phyloP scores from a whole-genome alignment of 1,140 invertebrate species.

The Periplaneta americana region DNA sequence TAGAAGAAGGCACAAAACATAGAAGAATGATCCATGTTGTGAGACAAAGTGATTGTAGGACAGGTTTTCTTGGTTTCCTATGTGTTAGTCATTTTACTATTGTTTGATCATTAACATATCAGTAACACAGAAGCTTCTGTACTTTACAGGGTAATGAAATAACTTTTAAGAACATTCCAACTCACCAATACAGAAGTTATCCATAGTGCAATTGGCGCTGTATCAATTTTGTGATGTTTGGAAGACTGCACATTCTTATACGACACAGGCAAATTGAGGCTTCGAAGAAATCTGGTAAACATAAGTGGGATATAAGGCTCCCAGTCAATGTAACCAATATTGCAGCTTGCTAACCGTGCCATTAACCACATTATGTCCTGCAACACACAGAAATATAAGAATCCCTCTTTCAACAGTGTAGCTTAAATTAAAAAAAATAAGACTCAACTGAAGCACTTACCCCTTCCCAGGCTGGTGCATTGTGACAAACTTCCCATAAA shows the following conservation, averaged over 20 bases:
- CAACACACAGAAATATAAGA: too few relatives aligned
- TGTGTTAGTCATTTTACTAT: too few relatives aligned
- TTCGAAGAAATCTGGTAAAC: conserved; percentile 71
- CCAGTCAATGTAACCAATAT: conserved; percentile 86
- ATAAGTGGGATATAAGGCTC: conserved; percentile 73
- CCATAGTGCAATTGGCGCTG: conserved; percentile 56
- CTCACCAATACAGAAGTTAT: conserved; percentile 59
- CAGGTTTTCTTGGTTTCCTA: too few relatives aligned
- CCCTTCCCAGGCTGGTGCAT: conserved; percentile 61
- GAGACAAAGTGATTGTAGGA: background rate
- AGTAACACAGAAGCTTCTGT: too few relatives aligned
- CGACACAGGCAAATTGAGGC: conserved; percentile 72
- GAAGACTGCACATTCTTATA: conserved; percentile 51
- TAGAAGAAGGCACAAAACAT: too few relatives aligned
- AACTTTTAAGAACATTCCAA: too few relatives aligned
- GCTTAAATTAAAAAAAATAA: background rate
- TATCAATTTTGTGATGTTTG: conserved; percentile 46
- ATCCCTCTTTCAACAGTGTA: background rate
- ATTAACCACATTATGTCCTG: conserved; percentile 69
- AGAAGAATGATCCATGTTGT: too few relatives aligned
- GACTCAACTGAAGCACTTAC: conserved; percentile 41
- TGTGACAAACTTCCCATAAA: conserved; percentile 71
- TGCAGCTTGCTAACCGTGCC: conserved; percentile 61
- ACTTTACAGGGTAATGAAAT: too few relatives aligned
- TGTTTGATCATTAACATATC: too few relatives aligned